Conservation (phyloP, 2,113 vertebrate genomes). For the Haplotaxodon microlepis region DNA sequence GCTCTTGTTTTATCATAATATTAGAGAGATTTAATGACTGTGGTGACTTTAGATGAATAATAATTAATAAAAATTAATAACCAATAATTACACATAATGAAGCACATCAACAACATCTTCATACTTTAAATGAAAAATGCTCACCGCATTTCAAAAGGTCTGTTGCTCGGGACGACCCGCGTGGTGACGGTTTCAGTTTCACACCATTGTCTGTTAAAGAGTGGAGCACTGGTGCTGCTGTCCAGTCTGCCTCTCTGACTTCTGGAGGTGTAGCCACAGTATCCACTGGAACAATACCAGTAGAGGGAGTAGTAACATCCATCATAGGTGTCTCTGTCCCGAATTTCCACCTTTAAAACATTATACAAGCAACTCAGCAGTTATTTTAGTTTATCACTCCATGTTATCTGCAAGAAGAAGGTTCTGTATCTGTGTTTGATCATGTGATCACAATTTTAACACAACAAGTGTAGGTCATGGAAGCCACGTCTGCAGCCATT, state of each 20-base stretch:
- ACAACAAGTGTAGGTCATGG: rapidly evolving
- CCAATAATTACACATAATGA: rapidly evolving
- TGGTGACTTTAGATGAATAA: too few relatives aligned
- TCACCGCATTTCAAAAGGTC: background rate
- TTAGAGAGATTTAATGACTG: too few relatives aligned
- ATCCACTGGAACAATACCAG: background rate
- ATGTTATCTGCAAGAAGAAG: rapidly evolving
- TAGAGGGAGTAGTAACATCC: rapidly evolving
- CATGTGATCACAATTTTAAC: background rate
- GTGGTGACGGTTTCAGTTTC: rapidly evolving
- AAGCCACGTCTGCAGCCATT: background rate
- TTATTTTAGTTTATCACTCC: background rate
- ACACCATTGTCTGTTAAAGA: rapidly evolving
- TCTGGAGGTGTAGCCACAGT: rapidly evolving
- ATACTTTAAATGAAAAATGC: rapidly evolving
- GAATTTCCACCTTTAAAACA: rapidly evolving
- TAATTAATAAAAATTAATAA: background rate
- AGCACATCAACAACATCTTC: rapidly evolving
- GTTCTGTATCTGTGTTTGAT: background rate
- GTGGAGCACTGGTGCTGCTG: rapidly evolving
- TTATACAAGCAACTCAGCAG: rapidly evolving
- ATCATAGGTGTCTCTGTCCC: background rate
- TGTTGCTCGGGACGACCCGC: rapidly evolving
- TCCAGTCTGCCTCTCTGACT: rapidly evolving
- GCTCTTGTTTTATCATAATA: too few relatives aligned